A percentile compares a stretch with the other conserved stretches of the same genome.
These are phyloP conservation scores for Brachypalpus laphriformis DNA, from an alignment of 2,888 invertebrate species.

Conservation along the genomic window DNA sequence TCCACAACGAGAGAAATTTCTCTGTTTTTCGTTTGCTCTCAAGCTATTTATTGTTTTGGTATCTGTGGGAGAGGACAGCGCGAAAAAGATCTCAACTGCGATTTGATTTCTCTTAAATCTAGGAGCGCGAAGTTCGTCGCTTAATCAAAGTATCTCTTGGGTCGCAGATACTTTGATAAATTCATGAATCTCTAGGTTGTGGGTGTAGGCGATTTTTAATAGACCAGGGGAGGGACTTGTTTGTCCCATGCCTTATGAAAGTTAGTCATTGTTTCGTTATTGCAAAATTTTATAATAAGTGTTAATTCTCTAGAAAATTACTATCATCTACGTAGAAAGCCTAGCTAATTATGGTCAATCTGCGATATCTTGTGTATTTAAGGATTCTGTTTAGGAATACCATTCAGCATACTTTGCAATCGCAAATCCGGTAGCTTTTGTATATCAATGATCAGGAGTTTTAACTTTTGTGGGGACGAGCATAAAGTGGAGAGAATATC, in stretches of 20 bases:
- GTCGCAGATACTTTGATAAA: neutral
- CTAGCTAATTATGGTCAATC: no score
- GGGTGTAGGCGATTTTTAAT: neutral
- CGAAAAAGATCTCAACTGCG: constrained; percentile 26
- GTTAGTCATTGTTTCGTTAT: no score
- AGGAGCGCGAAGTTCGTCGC: constrained; percentile 7
- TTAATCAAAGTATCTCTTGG: constrained; percentile 5
- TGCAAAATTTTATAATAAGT: no score
- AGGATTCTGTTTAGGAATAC: no score
- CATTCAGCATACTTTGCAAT: no score
- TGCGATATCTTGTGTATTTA: no score
- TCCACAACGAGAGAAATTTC: constrained; percentile 30
- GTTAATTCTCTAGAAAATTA: no score
- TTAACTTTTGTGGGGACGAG: no score
- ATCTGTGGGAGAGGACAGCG: constrained; percentile 16
- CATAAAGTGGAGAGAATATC: no score
- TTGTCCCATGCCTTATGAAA: constrained; percentile 8
- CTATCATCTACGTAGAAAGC: no score
- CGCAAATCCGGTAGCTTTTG: no score
- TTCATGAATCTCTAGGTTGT: neutral
- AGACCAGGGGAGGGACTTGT: constrained; percentile 16
- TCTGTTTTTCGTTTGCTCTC: constrained; percentile 23
- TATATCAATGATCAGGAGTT: no score
- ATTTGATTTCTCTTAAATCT: constrained; percentile 25
- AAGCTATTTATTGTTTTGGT: neutral